Evolutionary conservation across 2,113 vertebrate species (phyloP).

Genomic region (Azemiops feae): DNA sequence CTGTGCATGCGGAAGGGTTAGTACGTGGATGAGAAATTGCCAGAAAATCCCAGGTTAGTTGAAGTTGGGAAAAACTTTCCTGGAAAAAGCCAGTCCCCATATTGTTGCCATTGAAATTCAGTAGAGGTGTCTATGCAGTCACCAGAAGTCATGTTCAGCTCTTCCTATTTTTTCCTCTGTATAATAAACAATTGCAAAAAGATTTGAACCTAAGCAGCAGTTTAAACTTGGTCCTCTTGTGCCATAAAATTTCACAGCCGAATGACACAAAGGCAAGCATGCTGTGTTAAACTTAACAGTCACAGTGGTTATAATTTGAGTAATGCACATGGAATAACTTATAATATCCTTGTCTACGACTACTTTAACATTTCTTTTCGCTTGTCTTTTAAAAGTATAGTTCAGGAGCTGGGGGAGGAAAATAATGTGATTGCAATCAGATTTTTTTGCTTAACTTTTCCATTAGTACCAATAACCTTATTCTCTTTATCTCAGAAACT

Average conservation of each 20-base stretch:
- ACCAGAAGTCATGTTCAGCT: neutral
- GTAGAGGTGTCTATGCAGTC: neutral
- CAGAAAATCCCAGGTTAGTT: too few species aligned
- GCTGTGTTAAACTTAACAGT: constrained; percentile 27
- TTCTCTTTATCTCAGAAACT: constrained; percentile 61
- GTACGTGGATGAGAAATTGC: neutral
- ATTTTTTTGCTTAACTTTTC: constrained; percentile 41
- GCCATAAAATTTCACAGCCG: neutral
- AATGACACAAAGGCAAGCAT: neutral
- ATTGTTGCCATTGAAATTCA: neutral
- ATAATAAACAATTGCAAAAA: neutral
- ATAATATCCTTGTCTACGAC: constrained; percentile 19
- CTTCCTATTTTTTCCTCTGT: neutral
- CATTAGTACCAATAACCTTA: neutral
- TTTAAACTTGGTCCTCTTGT: neutral
- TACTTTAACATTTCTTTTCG: constrained; percentile 31
- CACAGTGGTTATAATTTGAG: neutral
- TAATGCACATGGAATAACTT: constrained; percentile 29
- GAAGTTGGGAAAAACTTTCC: too few species aligned
- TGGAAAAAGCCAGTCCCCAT: neutral
- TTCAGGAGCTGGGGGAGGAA: neutral
- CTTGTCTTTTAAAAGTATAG: neutral
- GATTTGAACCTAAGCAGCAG: neutral
- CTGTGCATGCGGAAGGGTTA: neutral
- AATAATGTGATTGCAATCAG: constrained; percentile 1